A percentile compares a stretch with the other conserved stretches of the same genome.
Conservation (phyloP, 2,888 invertebrate genomes). For the Cephalotes varians region DNA sequence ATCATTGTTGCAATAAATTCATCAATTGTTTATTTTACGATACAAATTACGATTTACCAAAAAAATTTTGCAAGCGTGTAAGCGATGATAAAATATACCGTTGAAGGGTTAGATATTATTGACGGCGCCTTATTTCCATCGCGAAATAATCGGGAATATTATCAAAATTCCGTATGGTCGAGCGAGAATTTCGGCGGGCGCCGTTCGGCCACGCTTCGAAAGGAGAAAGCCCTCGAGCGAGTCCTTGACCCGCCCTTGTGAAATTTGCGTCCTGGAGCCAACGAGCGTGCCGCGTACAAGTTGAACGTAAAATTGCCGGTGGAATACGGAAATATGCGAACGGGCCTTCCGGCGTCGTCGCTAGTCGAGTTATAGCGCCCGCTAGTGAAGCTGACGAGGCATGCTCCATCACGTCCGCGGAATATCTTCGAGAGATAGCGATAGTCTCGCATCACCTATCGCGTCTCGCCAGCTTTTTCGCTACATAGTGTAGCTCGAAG, state of each 20-base stretch:
- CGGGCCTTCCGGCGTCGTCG: constrained; percentile 71
- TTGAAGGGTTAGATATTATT: neutral
- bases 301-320: constrained; percentile 78
- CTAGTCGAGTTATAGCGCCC: constrained; percentile 65
- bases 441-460: constrained; percentile 44
- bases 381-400: constrained; percentile 74
- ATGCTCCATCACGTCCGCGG: constrained; percentile 74
- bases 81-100: neutral
- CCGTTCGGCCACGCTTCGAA: neutral
- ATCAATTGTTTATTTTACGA: neutral
- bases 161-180: constrained; percentile 43
- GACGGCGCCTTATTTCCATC: neutral
- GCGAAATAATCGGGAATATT: constrained; percentile 32
- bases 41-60: neutral
- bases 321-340: constrained; percentile 77
- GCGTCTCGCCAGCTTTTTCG: constrained; percentile 1
- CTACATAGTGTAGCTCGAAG: neutral
- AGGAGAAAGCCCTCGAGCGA: constrained; percentile 28
- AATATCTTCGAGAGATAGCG: constrained; percentile 69
- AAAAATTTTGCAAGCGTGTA: neutral
- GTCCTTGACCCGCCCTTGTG: constrained; percentile 38
- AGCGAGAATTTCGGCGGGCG: constrained; percentile 37
- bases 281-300: constrained; percentile 64
- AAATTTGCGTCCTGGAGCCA: constrained; percentile 38
- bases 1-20: neutral